phyloP scores from a whole-genome alignment of 2,888 invertebrate genomes.

The Eristalinus aeneus region DNA sequence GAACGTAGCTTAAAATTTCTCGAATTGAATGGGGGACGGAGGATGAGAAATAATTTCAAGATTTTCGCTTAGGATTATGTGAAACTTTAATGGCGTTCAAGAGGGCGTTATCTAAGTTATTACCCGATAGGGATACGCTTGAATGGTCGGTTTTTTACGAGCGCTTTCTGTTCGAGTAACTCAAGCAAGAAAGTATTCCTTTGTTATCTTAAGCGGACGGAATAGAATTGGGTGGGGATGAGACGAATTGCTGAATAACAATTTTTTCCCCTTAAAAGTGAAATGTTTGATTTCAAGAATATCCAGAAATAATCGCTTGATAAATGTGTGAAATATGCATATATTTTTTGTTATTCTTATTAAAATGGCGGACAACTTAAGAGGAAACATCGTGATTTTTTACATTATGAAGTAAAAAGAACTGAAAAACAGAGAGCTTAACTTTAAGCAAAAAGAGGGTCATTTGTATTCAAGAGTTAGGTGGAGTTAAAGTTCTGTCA shows the following conservation, averaged over 20 bases:
- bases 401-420: too few species aligned
- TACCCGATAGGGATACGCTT: conserved; percentile 44
- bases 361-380: not conserved
- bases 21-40: not conserved
- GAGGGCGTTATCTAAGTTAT: conserved; percentile 64
- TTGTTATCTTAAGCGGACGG: not conserved
- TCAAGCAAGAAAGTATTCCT: not conserved
- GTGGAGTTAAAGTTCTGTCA: too few species aligned
- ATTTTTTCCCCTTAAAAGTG: not conserved
- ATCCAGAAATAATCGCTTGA: not conserved
- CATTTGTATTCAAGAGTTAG: too few species aligned
- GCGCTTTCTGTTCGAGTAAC: not conserved
- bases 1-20: not conserved
- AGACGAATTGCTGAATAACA: not conserved
- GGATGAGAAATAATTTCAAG: conserved; percentile 25
- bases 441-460: too few species aligned
- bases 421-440: too few species aligned
- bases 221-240: not conserved
- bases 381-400: too few species aligned
- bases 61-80: conserved; percentile 46
- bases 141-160: conserved; percentile 34
- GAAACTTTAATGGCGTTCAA: conserved; percentile 59
- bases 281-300: not conserved
- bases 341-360: not conserved
- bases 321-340: not conserved